phyloP scores from a whole-genome alignment of 2,113 vertebrate species.

The Paralichthys olivaceus region DNA sequence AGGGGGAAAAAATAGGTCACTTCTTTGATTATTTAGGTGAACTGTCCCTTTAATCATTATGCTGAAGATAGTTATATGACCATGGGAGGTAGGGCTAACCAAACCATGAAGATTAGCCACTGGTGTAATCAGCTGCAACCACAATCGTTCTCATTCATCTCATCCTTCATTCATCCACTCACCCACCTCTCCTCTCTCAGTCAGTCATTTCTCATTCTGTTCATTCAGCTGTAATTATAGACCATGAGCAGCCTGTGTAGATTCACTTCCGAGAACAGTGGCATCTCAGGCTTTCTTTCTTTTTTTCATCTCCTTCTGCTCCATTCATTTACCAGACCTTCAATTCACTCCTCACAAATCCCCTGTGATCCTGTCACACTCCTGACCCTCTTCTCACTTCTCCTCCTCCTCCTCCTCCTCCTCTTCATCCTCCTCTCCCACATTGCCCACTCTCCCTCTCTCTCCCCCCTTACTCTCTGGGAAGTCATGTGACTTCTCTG shows the following conservation, averaged over 20 bases:
- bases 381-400: constrained; percentile 65
- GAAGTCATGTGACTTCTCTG: constrained; percentile 87
- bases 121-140: constrained; percentile 46
- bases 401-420: constrained; percentile 29
- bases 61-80: constrained; percentile 14
- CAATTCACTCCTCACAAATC: constrained; percentile 51
- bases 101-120: constrained; percentile 47
- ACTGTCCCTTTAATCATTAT: constrained; percentile 21
- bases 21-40: neutral
- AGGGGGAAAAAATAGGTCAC: neutral
- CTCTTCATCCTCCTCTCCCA: constrained; percentile 49
- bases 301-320: constrained; percentile 17
- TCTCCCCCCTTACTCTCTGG: constrained; percentile 68
- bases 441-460: constrained; percentile 51
- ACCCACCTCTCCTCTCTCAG: constrained; percentile 30
- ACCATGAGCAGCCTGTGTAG: constrained; percentile 33
- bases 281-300: constrained; percentile 10
- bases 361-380: constrained; percentile 50
- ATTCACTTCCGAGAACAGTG: constrained; percentile 46
- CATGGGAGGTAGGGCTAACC: constrained; percentile 36
- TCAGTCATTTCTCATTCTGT: constrained; percentile 54
- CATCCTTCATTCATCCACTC: constrained; percentile 48
- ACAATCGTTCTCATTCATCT: constrained; percentile 52
- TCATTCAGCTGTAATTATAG: constrained; percentile 67
- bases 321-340: constrained; percentile 61